Evolutionary conservation across 2,797 vertebrate genomes (phyloP).

Genomic region (Anomalospiza imberbis): DNA sequence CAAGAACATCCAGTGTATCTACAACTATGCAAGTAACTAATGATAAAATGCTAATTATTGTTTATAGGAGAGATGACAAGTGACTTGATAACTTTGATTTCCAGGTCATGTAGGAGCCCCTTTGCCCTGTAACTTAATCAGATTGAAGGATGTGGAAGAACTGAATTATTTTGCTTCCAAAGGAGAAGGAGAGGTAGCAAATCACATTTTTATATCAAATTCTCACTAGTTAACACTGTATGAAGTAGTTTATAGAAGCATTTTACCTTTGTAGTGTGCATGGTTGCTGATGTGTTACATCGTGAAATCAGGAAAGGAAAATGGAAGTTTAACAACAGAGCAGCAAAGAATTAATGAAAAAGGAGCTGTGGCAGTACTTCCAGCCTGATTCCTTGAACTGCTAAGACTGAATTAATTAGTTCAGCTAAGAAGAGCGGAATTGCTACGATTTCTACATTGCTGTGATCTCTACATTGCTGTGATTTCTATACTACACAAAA

Average conservation of each 20-base stretch:
- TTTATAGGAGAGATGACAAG: background rate
- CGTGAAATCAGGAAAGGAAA: background rate
- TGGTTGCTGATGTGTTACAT: background rate
- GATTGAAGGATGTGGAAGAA: constrained; percentile 91
- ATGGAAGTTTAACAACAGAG: background rate
- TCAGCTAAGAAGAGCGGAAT: background rate
- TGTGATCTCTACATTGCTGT: background rate
- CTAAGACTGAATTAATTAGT: background rate
- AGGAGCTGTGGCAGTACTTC: background rate
- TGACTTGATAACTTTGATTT: constrained; percentile 53
- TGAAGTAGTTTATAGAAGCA: background rate
- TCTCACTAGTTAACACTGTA: background rate
- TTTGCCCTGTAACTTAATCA: constrained; percentile 95
- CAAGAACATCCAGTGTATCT: background rate
- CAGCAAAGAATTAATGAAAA: background rate
- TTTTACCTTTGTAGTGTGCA: background rate
- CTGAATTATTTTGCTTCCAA: constrained; percentile 95
- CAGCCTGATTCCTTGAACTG: background rate
- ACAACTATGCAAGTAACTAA: background rate
- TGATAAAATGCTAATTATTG: background rate
- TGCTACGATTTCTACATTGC: background rate
- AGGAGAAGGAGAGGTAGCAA: constrained; percentile 92
- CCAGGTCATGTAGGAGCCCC: constrained; percentile 96
- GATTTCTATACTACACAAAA: background rate
- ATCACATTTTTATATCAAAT: background rate